Base-by-base conservation (phyloP, 1,140 invertebrate genomes). In the Brachionus rubens region DNA sequence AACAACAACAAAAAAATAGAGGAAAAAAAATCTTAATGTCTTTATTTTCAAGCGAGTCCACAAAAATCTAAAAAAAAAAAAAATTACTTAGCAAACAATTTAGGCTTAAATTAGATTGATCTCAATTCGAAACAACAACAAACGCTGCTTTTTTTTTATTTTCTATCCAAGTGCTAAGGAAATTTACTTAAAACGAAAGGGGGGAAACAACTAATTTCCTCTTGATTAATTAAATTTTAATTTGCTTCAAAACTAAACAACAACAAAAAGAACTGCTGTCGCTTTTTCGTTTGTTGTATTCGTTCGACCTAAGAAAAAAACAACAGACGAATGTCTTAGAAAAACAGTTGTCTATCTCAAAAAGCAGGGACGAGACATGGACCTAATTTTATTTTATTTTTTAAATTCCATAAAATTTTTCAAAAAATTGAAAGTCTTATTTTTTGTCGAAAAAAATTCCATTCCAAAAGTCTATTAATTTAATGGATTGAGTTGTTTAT, bases 401-500 rank as follows among this genome's bases (percentile, higher is more conserved):
- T n/a, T n/a, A n/a, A n/a, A n/a, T n/a, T n/a, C n/a, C n/a, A n/a
- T n/a, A n/a, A n/a, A n/a, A n/a, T n/a, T n/a, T n/a, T n/a, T n/a
- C n/a, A n/a, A n/a, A n/a, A n/a, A n/a, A n/a, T n/a, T n/a, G n/a
- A n/a, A n/a, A n/a, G n/a, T n/a, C n/a, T n/a, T n/a, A n/a, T n/a
- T n/a, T n/a, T n/a, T n/a, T n/a, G n/a, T n/a, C n/a, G n/a, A n/a
- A n/a, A n/a, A n/a, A 54, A 54, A 54, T 54, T 54, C 52, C 52
- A 54, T 54, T 54, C 52, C 24, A 54, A 54, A 54, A 28, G 52
- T 54, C 52, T 54, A 54, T 54, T 54, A 54, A 54, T 54, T 54
- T 54, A 54, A 54, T 54, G 52, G 52, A 54, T 54, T 54, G 52
- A 54, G 52, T 54, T 54, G 52, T 54, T 54, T 54, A 54, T 54